Evolutionary conservation across 2,888 invertebrate species (phyloP), one percentile per base, ranked within the genome.

Genomic region (Eudasyphora cyanicolor): DNA sequence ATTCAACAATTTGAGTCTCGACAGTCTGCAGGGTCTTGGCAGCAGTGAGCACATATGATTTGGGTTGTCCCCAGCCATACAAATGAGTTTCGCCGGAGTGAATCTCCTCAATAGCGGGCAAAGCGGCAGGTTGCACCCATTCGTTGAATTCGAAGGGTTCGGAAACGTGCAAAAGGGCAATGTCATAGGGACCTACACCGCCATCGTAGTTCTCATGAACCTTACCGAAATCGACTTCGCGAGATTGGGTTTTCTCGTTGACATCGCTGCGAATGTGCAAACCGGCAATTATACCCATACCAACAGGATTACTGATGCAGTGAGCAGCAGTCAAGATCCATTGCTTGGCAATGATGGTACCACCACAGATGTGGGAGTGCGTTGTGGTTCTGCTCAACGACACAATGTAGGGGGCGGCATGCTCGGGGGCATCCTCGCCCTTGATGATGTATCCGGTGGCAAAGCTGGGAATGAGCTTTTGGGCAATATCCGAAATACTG

Each of bases 101-200:
- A 8, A 89, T 84, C 35, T 88, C 81, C 7, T 87, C 88, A 5
- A 71, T 86, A 8, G 79, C 74, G 24, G 93, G 93, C 79, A 93
- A 85, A 10, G 86, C 86, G n/a, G 92, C 91, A 6, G 92, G 88
- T 67, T 89, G 87, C 6, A 93, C 91, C 10, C n/a, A 86, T 60
- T 89, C 85, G 75, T 89, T 90, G 80, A 91, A 90, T 10, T 80
- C 79, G 51, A 92, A 89, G 0, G 90, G 84, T 45, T 86, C 71
- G 32, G 85, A 86, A 10, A 90, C 86, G 82, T 89, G 89, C 78
- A 94, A 85, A 0, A 94, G 71, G 29, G 93, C 94, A 85, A 94
- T 93, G 86, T 94, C 94, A 85, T 93, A 92, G 80, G 92, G 92
- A 17, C 91, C 92, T n/a, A 92, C 91, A 2, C 90, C 90, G n/a